These are phyloP conservation scores for Lamellibrachia luymesi DNA, from an alignment of 1,140 invertebrate genomes.

Conservation along the genomic window DNA sequence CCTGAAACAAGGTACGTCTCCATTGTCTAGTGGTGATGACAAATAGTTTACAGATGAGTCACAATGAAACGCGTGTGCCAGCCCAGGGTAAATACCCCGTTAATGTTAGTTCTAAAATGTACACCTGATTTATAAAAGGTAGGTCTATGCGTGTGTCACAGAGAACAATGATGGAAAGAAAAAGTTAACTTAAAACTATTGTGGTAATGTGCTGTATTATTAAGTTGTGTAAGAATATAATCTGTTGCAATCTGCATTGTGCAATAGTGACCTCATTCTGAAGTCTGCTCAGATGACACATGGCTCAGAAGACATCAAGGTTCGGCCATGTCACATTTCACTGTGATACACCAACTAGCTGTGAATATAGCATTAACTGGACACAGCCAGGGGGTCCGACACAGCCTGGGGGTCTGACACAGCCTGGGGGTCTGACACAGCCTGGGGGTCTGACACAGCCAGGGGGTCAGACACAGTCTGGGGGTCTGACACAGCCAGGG, in stretches of 20 bases:
- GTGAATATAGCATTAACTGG: too few relatives aligned
- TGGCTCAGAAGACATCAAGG: background rate
- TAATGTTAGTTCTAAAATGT: background rate
- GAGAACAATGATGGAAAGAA: background rate
- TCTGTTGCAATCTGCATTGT: background rate
- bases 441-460: too few relatives aligned
- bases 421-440: too few relatives aligned
- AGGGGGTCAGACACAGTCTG: too few relatives aligned
- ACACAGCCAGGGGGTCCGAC: too few relatives aligned
- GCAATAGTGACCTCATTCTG: background rate
- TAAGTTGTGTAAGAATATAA: background rate
- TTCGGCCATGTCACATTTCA: background rate
- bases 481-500: too few relatives aligned
- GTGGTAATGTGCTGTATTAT: background rate
- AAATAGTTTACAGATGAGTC: background rate
- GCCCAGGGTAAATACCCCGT: background rate
- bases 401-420: too few relatives aligned
- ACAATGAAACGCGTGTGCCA: background rate
- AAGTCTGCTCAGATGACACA: background rate
- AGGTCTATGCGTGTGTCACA: background rate
- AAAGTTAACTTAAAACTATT: background rate
- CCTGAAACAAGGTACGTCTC: background rate
- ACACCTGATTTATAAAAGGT: background rate
- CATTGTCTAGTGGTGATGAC: background rate
- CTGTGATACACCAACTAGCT: too few relatives aligned